Base-by-base conservation (phyloP, 1,140 invertebrate species). In the Drosophila elegans region DNA sequence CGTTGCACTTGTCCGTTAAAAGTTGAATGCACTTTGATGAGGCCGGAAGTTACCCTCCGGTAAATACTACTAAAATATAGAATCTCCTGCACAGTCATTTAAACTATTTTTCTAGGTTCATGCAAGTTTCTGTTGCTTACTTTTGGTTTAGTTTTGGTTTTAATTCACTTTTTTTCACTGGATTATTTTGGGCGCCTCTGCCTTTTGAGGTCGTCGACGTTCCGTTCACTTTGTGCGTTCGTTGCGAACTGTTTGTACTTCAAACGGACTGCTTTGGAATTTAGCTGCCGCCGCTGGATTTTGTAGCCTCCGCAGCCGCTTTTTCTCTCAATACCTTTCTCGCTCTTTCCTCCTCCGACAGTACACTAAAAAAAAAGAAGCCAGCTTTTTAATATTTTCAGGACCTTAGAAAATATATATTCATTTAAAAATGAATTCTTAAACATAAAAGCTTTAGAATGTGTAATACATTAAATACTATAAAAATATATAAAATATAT, bases 201-300 rank as follows among this genome's bases (percentile, higher is more conserved):
- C n/a, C 12, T 42, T 44, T 62, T 73, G 79, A 82, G 79, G 79
- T 88, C 83, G 74, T 76, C 72, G 84, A 88, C 76, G 74, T 78
- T 80, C 80, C 77, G 84, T 89, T 84, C 80, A 52, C 56, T 84
- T 89, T 74, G 84, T 76, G 84, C 73, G 84, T 59, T 89, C 64
- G 72, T 73, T 80, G 64, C 74, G 80, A 84, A 89, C 84, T 89
- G 84, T 84, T 80, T 59, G 62, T 49, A 68, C 74, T 88, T 38
- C 46, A 74, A 39, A 29, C 54, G 46, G 79, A 77, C 81, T 81
- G 68, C 63, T 78, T 67, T 74, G 76, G 84, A 84, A 74, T 84
- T 80, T 74, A 32, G 72, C 73, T 74, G 77, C 61, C 25, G 77
- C 77, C 45, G 82, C 82, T 85, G 82, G 81, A 85, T 85, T 89